Evolutionary conservation across 2,888 invertebrate species (phyloP).

Genomic region (Hermodice carunculata): DNA sequence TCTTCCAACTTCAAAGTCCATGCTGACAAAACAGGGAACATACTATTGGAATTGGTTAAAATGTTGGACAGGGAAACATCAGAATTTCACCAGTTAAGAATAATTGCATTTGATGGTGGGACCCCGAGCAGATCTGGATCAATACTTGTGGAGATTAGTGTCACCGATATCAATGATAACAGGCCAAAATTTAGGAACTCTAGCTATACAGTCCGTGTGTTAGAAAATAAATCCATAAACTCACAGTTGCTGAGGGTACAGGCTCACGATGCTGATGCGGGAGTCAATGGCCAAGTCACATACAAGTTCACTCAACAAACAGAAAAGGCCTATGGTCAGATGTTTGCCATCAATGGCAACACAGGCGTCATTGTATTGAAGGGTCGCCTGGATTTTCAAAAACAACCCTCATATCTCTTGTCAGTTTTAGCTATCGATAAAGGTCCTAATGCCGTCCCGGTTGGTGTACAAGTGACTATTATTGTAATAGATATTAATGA

Average conservation of each 20-base stretch:
- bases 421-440: conserved; percentile 29
- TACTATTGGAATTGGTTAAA: conserved; percentile 19
- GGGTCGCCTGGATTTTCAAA: conserved; percentile 31
- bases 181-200: conserved; percentile 31
- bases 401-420: conserved; percentile 19
- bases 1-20: neutral
- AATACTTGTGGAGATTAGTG: conserved; percentile 29
- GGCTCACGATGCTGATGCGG: conserved; percentile 46
- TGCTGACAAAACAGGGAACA: conserved; percentile 17
- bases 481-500: conserved; percentile 81
- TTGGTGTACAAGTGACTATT: conserved; percentile 76
- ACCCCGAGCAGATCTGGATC: conserved; percentile 33
- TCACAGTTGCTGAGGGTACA: conserved; percentile 37
- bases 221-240: conserved; percentile 14
- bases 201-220: conserved; percentile 20
- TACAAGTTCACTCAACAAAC: conserved; percentile 35
- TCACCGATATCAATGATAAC: conserved; percentile 39
- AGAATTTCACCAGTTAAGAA: conserved; percentile 76
- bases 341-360: conserved; percentile 20
- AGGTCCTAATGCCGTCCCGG: conserved; percentile 77
- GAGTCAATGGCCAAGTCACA: conserved; percentile 40
- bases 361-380: conserved; percentile 28
- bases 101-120: conserved; percentile 75
- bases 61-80: conserved; percentile 19
- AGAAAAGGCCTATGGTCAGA: conserved; percentile 20